Percentiles rank a stretch among this genome's conserved stretches.
phyloP scores from a whole-genome alignment of 1,140 invertebrate genomes.

The roundworm (Caenorhabditis elegans) region WBcel235 BX284606.5:13197001-13197500 shows the following conservation, averaged over 20 bases:
- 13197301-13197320: slow-evolving; percentile 2
- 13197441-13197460: no score
- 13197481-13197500: no score
- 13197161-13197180: slow-evolving; percentile 33
- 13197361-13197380: no score
- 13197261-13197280: neutral
- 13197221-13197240: slow-evolving; percentile 26
- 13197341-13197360: slow-evolving; percentile 10
- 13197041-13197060: neutral
- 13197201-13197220: slow-evolving; percentile 29
- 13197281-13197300: neutral
- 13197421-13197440: no score
- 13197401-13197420: no score
- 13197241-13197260: neutral
- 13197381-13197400: no score
- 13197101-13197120: neutral
- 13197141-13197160: slow-evolving; percentile 23
- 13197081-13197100: no score
- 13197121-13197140: slow-evolving; percentile 2
- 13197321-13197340: neutral
- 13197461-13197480: no score
- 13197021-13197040: neutral
- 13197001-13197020: neutral
- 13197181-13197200: slow-evolving; percentile 32
- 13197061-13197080: neutral